Evolutionary conservation across 2,888 invertebrate species (phyloP), one percentile per base, ranked within the genome.

Genomic region (Andrena praecox): DNA sequence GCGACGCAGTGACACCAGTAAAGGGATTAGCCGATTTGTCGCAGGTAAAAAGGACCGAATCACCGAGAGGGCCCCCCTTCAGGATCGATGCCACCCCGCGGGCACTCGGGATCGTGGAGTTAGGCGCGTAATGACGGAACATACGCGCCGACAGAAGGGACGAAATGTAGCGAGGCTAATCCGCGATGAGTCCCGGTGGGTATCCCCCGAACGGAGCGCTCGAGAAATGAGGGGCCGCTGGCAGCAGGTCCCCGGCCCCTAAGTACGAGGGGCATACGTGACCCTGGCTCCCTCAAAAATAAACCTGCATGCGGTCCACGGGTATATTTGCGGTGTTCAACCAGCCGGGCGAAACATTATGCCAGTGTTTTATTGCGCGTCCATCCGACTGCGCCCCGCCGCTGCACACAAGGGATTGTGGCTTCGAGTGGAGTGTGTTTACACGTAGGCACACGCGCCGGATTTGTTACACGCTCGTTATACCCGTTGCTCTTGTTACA

Each of bases 161-260:
- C 90, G 90, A 93, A 93, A 93, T 93, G 93, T 93, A 93, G 93
- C 93, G 92, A 91, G 87, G 91, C 93, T 93, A 93, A 93, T 93
- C 93, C 93, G 82, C 90, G 89, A 83, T 75, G 85, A 85, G 83
- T 77, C 80, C 85, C 87, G 85, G 85, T 66, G 86, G 83, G 84
- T 80, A 75, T 64, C 80, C 87, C 77, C 71, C 56, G 67, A 67
- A 73, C 60, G 2, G 50, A 48, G 64, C 62, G 69, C 31, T 33
- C 56, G 50, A 54, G 27, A 59, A 59, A 33, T 63, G 10, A 20
- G 56, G 52, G 35, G 50, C 64, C 64, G 78, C 29, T 54, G 64
- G 54, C 59, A 12, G 67, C 69, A 62, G 69, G 73, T 75, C 77
- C 64, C 67, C 52, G n/a, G 66, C 52, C 85, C 82, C 89, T 85